Evolutionary conservation across 2,888 invertebrate genomes (phyloP), one percentile per base, ranked within the genome.

Genomic region (Synergus japonicus): DNA sequence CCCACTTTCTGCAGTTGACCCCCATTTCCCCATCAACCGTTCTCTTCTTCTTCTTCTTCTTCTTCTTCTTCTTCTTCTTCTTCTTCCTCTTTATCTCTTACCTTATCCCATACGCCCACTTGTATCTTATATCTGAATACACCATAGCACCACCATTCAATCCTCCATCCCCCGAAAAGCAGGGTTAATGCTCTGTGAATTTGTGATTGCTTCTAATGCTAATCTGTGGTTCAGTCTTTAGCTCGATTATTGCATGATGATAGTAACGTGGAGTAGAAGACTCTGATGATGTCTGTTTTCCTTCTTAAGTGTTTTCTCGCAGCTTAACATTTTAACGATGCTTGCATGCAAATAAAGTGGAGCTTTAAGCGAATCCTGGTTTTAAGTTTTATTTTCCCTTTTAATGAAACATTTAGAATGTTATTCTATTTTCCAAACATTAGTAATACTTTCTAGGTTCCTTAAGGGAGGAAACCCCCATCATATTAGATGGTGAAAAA

Each of bases 111-210:
- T 80, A 77, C 77, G 60, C 69, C 78, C 18, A 10, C 66, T 67
- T 67, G 67, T 49, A 69, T 69, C 69, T 69, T 29, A 29, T 69
- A 69, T 69, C 49, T 29, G 46, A 69, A 69, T 69, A 29, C 22
- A 29, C 67, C 44, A 46, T 78, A 69, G 77, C 22, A 29, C 67
- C 44, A 46, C 79, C 76, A 78, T 76, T 67, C 76, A 81, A 76
- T 44, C 65, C 83, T 77, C 84, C 78, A 81, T 77, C 78, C 78
- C 76, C 79, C 43, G 81, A 58, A 86, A 80, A 79, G 82, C 76
- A 85, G 82, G 85, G 86, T 87, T 88, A 89, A 88, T 87, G 86
- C 87, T 88, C 88, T 84, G 87, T 87, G 86, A 88, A 88, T 89
- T 88, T 88, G 86, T 87, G 88, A 89, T 88, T 89, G 86, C 83